Percentiles rank a stretch among this genome's conserved stretches.
Evolutionary conservation across 2,797 vertebrate species (phyloP).

Genomic region (Bradypus variegatus): DNA sequence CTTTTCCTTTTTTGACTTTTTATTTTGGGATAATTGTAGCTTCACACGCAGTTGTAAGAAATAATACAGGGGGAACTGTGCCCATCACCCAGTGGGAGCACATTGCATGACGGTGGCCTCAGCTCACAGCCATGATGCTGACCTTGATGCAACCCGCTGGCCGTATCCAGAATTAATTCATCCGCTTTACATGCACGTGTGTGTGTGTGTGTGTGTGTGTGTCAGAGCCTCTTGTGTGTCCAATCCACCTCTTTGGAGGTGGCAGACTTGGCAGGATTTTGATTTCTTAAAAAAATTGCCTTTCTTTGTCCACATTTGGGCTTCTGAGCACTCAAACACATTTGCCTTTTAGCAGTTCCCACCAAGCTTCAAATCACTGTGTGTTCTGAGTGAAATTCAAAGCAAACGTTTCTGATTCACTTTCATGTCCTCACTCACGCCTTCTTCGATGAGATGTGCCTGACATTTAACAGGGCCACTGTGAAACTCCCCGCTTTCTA

Average conservation of each 20-base stretch:
- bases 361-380: not conserved
- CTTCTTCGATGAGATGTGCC: too few relatives aligned
- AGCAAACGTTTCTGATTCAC: not conserved
- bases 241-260: not conserved
- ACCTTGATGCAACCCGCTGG: too few relatives aligned
- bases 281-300: not conserved
- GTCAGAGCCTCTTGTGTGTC: not conserved
- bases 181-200: too few relatives aligned
- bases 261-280: not conserved
- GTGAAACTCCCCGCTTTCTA: too few relatives aligned
- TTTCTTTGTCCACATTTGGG: not conserved
- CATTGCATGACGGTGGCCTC: too few relatives aligned
- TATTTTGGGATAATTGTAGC: not conserved
- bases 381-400: not conserved
- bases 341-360: not conserved
- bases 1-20: not conserved
- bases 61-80: too few relatives aligned
- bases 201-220: too few relatives aligned
- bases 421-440: too few relatives aligned
- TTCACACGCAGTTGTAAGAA: not conserved
- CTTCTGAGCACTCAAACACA: not conserved
- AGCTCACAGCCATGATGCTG: too few relatives aligned
- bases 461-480: too few relatives aligned
- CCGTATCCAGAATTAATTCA: too few relatives aligned
- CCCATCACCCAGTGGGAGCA: too few relatives aligned